Percentiles rank a stretch among this genome's conserved stretches.
Conservation (phyloP, 1,140 invertebrate genomes). For the Mya arenaria region DNA sequence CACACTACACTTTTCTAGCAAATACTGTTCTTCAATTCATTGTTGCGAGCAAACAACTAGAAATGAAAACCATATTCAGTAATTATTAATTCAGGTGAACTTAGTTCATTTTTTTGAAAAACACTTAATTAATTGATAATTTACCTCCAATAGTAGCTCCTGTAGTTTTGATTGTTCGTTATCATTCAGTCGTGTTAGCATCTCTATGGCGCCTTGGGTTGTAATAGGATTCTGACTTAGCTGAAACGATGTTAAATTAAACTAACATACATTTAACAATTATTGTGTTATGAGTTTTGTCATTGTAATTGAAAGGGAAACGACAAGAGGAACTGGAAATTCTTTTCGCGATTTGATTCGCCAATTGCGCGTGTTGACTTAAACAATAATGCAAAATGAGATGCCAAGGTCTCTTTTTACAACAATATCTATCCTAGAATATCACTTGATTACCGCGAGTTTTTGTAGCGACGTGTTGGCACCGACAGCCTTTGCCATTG, state of each 20-base stretch:
- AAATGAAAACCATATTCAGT: not conserved
- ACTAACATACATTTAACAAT: not conserved
- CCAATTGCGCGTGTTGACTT: not conserved
- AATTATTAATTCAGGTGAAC: not conserved
- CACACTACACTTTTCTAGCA: not conserved
- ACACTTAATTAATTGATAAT: too few relatives aligned
- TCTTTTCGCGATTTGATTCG: not conserved
- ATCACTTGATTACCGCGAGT: constrained; percentile 29
- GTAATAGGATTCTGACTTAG: constrained; percentile 40
- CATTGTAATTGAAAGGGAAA: not conserved
- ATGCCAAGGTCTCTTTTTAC: not conserved
- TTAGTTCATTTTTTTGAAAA: not conserved
- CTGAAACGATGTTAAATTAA: constrained; percentile 2
- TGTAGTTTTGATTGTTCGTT: constrained; percentile 39
- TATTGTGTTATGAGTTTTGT: not conserved
- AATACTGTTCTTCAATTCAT: not conserved
- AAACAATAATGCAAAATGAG: not conserved
- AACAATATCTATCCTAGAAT: not conserved
- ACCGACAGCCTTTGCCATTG: constrained; percentile 17
- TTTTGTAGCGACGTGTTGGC: constrained; percentile 27
- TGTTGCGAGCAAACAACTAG: not conserved
- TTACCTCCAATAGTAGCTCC: constrained; percentile 21
- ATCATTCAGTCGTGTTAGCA: constrained; percentile 10
- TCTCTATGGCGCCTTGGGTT: constrained; percentile 25
- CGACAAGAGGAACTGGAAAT: not conserved